A percentile compares a stretch with the other conserved stretches of the same genome.
Evolutionary conservation across 2,797 vertebrate species (phyloP).

Genomic region (Gallinago nigripennis): DNA sequence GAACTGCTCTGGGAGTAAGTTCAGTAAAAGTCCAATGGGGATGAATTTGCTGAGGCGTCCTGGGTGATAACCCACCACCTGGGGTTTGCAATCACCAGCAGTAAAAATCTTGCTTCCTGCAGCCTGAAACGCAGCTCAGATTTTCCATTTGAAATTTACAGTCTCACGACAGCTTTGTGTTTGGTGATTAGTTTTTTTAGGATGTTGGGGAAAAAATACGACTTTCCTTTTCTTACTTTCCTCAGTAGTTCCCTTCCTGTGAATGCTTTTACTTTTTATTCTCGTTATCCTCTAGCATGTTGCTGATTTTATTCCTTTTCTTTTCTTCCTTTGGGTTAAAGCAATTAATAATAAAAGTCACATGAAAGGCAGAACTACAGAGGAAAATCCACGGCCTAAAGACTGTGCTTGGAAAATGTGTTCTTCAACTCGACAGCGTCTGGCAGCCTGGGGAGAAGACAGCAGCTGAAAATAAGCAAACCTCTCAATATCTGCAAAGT

Average conservation of each 20-base stretch:
- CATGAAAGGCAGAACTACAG: background rate
- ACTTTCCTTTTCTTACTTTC: background rate
- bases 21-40: background rate
- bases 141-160: background rate
- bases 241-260: background rate
- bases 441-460: background rate
- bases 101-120: background rate
- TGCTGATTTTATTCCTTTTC: background rate
- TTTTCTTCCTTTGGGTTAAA: background rate
- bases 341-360: background rate
- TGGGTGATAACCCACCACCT: background rate
- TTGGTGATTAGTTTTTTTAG: background rate
- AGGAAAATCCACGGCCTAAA: background rate
- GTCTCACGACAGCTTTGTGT: background rate
- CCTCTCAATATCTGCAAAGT: background rate
- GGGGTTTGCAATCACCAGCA: background rate
- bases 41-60: background rate
- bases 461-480: background rate
- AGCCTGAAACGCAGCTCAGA: background rate
- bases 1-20: background rate
- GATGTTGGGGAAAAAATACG: background rate
- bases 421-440: background rate
- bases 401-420: background rate
- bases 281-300: background rate
- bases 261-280: background rate